Base-by-base conservation (phyloP, 2,888 invertebrate genomes). In the Leptura quadrifasciata region DNA sequence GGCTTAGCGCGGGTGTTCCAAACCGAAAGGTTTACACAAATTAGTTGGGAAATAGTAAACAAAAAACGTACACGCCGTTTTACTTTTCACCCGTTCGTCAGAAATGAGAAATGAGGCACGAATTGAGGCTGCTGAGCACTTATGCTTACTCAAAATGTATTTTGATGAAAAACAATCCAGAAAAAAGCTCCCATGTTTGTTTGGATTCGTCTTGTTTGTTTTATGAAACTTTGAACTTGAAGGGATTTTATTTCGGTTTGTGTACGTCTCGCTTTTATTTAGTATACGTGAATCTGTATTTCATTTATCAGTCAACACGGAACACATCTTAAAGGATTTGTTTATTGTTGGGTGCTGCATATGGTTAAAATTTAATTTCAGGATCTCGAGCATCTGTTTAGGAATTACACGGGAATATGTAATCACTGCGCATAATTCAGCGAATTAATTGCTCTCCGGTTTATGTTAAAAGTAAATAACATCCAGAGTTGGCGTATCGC, bases 151-250 rank as follows among this genome's bases (percentile, higher is more conserved):
- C 35, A 35, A 69, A 69, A 69, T 69, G 69, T 47, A 58, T 58
- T 69, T 69, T 58, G 69, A 69, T 57, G 69, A 69, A 69, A 69
- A 69, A 69, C 69, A 47, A 47, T 58, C 39, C 58, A 69, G 58
- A 58, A 69, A 39, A 69, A 69, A 69, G 58, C 39, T 31, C 24
- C 31, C 69, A 54, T 68, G 55, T 68, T 69, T 69, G 58, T 69
- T 69, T 69, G 39, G 57, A 58, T 69, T 60, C 58, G 58, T 31
- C 58, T 69, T 69, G 69, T 69, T 69, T 69, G 69, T 69, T 58
- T 69, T 69, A 69, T 69, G 69, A 69, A 69, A 58, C 69, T 69
- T 69, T 69, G 69, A 69, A 69, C 69, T 69, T 58, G 69, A 31
- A 58, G 58, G 58, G 69, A 24, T 21, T 31, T 69, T 58, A 69